Conservation (phyloP, 2,888 invertebrate genomes). For the Microplitis manilae region DNA sequence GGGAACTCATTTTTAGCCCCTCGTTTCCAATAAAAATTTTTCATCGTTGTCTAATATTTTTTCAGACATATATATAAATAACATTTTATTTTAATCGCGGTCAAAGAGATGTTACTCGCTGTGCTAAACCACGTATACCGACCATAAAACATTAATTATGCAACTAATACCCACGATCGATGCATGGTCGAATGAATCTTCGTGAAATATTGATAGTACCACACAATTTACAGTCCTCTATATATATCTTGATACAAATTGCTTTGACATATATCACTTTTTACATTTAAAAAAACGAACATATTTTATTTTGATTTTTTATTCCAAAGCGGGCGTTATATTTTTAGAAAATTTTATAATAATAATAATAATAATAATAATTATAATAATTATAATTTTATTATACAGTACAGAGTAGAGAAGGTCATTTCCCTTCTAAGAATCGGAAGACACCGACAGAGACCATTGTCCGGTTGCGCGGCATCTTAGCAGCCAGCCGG, state of each 20-base stretch:
- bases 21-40: background rate
- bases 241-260: conserved; percentile 17
- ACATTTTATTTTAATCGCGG: conserved; percentile 19
- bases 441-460: conserved; percentile 13
- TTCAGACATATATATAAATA: background rate
- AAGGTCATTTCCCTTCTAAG: conserved; percentile 27
- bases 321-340: background rate
- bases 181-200: conserved; percentile 59
- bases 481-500: conserved; percentile 20
- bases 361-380: background rate
- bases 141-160: conserved; percentile 49
- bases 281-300: background rate
- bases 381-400: background rate
- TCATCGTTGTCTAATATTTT: background rate
- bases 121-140: conserved; percentile 33
- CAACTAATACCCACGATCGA: conserved; percentile 61
- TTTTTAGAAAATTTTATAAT: background rate
- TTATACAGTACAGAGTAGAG: background rate
- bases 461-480: conserved; percentile 26
- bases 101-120: conserved; percentile 23
- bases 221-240: conserved; percentile 37
- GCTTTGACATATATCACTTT: background rate
- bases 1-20: too few relatives aligned
- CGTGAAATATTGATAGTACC: conserved; percentile 65
- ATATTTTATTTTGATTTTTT: background rate